Base-by-base conservation (phyloP, 2,113 vertebrate genomes). In the Ailuropoda melanoleuca region DNA sequence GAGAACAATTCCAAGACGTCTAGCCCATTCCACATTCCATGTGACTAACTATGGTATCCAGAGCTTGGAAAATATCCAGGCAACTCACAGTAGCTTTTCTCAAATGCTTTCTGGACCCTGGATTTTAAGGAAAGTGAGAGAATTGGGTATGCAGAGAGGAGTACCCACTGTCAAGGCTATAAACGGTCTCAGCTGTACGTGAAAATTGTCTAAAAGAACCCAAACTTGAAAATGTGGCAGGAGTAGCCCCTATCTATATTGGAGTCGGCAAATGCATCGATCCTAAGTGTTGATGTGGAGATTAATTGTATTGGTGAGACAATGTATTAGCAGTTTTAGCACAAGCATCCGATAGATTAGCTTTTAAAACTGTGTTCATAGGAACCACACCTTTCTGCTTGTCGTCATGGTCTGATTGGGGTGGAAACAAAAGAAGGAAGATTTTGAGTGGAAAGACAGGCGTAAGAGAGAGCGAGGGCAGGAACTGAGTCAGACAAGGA, bases 1-100 rank as follows among this genome's bases (percentile, higher is more conserved):
- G 90, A 95, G 95, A 98, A 82, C 90, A 97, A 97, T 70, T 98
- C 94, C 93, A 98, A 90, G 15, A 97, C 29, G 86, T 81, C 68
- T 98, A 97, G 87, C 74, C 75, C 82, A 90, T 89, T 88, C 43
- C 77, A 96, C 74, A 95, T 97, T 96, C 83, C 92, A 87, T 97
- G 88, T 93, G 64, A 97, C 96, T 97, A 86, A 94, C 60, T 88
- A n/a, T 86, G 85, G 29, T 95, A 68, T 97, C 74, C 90, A 68
- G 60, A 96, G 85, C 50, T 75, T 96, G 96, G 90, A 95, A 94
- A 91, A 93, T 89, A 95, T 87, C 48, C 87, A 97, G 72, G 62
- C 60, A 92, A 68, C 58, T 88, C 62, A 90, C 53, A 85, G 43
- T 58, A 95, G 58, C 62, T 96, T 95, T 90, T 92, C 55, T 88